A percentile compares a stretch with the other conserved stretches of the same genome.
Conservation (phyloP, 92 coral and sea anemone genomes). For the Bergia puertoricense region DNA sequence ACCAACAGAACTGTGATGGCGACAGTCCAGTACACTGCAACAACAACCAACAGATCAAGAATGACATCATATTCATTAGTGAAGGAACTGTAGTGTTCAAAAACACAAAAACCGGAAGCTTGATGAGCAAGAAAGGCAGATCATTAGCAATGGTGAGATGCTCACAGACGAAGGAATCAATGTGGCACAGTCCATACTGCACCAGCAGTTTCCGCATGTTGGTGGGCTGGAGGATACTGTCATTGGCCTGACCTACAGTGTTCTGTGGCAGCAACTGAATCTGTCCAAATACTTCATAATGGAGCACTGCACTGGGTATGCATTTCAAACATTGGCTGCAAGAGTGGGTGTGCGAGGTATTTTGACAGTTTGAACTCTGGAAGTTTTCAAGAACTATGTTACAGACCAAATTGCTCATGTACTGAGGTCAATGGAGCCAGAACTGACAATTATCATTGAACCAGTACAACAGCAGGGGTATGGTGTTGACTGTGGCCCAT, state of each 20-base stretch:
- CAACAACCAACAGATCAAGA: neutral
- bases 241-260: conserved; percentile 49
- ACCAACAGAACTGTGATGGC: no score
- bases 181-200: conserved; percentile 50
- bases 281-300: conserved; percentile 54
- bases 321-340: conserved; percentile 43
- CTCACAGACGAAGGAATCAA: conserved; percentile 46
- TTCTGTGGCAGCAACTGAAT: conserved; percentile 44
- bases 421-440: neutral
- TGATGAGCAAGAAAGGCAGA: conserved; percentile 1
- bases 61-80: neutral
- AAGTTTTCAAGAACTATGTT: neutral
- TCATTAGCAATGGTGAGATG: conserved; percentile 37
- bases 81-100: neutral
- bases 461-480: neutral
- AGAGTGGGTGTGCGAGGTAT: neutral
- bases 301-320: conserved; percentile 59
- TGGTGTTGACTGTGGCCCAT: neutral
- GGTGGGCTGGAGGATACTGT: conserved; percentile 59
- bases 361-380: neutral
- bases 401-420: neutral
- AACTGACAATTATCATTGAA: neutral
- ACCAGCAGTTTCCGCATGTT: conserved; percentile 48
- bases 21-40: neutral
- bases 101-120: conserved; percentile 18